Evolutionary conservation across 2,888 invertebrate genomes (phyloP).

Genomic region (Brachyopa scutellaris): DNA sequence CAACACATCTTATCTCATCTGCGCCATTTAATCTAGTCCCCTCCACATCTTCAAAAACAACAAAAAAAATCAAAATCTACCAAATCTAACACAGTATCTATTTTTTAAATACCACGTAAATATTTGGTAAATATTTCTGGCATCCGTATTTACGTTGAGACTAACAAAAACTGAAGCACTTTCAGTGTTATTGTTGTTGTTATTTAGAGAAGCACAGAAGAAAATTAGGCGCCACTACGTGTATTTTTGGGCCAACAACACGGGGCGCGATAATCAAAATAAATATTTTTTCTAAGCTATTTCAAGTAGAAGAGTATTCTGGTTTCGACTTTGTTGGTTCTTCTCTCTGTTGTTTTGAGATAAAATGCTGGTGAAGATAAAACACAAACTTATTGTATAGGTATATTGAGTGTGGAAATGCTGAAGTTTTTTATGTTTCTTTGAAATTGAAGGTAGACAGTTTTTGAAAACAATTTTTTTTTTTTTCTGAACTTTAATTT

Average conservation of each 20-base stretch:
- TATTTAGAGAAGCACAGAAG: constrained; percentile 24
- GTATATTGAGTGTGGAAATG: constrained; percentile 46
- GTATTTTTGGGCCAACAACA: constrained; percentile 57
- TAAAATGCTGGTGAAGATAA: constrained; percentile 44
- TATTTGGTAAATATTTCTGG: constrained; percentile 62
- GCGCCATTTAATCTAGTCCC: constrained; percentile 13
- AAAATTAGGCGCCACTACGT: constrained; percentile 60
- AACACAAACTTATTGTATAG: constrained; percentile 33
- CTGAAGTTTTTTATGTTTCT: constrained; percentile 16
- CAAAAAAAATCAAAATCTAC: no score
- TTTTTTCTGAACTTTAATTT: not conserved
- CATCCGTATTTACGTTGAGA: constrained; percentile 59
- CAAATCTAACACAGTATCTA: constrained; percentile 21
- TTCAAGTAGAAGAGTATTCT: constrained; percentile 26
- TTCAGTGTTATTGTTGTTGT: constrained; percentile 31
- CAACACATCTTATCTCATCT: constrained; percentile 15
- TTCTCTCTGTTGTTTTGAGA: constrained; percentile 6
- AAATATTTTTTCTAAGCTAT: constrained; percentile 49
- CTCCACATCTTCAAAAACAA: not conserved
- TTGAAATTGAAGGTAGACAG: not conserved
- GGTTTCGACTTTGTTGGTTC: not conserved
- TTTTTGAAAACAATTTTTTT: not conserved
- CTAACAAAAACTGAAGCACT: constrained; percentile 8
- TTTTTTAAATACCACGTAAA: constrained; percentile 55
- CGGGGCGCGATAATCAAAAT: constrained; percentile 55